Evolutionary conservation across 2,888 invertebrate genomes (phyloP), one percentile per base, ranked within the genome.

Genomic region (Catocala fraxini): DNA sequence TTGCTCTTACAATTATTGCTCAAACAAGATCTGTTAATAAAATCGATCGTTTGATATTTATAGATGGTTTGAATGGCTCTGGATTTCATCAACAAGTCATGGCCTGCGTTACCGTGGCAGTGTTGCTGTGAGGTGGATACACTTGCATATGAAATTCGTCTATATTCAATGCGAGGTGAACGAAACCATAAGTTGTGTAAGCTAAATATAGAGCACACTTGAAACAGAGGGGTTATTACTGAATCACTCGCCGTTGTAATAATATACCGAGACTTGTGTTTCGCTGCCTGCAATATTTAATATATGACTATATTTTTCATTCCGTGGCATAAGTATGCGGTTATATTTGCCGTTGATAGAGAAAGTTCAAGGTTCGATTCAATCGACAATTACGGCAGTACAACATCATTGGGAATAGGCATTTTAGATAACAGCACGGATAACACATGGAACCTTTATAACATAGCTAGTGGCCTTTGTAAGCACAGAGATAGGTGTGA

Each of bases 201-300:
- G 83, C 85, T 91, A 92, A 91, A 91, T 91, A 89, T 91, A 92
- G 89, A 87, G 85, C 83, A 81, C 80, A 79, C 85, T 79, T 77
- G 70, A 80, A 74, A 59, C 70, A 71, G 73, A 68, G 73, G 79
- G 80, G 83, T 77, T 83, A 87, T 89, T 86, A 87, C 78, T 76
- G 83, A 80, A 82, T 74, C 83, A 81, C 70, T 82, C 78, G 71
- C 64, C 57, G 73, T 54, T 65, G 69, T 80, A 83, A 85, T 85
- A 74, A 80, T 77, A 82, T 54, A 66, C 64, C 56, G 62, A 70
- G 64, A 59, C 69, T 61, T 57, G 63, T 71, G 52, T 62, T 60
- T 54, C 56, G 58, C 15, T 10, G 53, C 56, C 66, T 66, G 64
- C 65, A 68, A 63, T 39, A 25, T 25, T 25, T 25, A 25, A 25